Percentiles rank a stretch among this genome's conserved stretches.
Conservation (phyloP, 2,113 vertebrate genomes). For the Antigone vipio region DNA sequence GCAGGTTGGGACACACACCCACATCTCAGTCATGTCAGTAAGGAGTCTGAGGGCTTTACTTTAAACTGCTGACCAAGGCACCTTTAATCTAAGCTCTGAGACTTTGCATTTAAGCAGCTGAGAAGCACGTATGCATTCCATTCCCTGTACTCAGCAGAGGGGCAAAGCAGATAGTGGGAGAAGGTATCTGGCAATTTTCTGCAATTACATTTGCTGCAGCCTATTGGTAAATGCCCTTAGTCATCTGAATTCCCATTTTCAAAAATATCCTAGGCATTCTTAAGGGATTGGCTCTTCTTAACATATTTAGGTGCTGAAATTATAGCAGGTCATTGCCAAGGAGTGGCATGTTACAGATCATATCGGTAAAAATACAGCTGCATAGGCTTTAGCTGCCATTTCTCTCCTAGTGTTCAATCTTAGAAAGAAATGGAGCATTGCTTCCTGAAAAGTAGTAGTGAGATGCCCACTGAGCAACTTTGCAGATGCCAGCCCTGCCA, state of each 20-base stretch:
- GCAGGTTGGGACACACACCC: conserved; percentile 17
- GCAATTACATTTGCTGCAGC: not conserved
- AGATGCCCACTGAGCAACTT: conserved; percentile 23
- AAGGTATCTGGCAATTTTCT: conserved; percentile 11
- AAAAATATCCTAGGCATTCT: not conserved
- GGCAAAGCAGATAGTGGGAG: not conserved
- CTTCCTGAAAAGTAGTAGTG: conserved; percentile 18
- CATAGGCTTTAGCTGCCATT: not conserved
- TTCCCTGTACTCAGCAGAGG: not conserved
- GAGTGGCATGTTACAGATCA: not conserved
- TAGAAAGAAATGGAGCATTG: not conserved
- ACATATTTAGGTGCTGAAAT: not conserved
- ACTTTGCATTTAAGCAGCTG: not conserved
- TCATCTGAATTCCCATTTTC: conserved; percentile 3
- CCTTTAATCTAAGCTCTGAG: not conserved
- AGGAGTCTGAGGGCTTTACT: not conserved
- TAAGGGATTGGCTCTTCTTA: not conserved
- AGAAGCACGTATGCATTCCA: not conserved
- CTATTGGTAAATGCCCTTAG: not conserved
- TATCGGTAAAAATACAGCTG: not conserved
- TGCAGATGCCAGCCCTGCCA: conserved; percentile 25
- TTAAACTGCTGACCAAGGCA: conserved; percentile 4
- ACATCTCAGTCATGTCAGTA: not conserved
- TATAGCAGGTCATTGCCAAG: not conserved
- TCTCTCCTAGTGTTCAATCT: not conserved